Percentiles rank a stretch among this genome's conserved stretches.
These are phyloP conservation scores for Lycia hirtaria DNA, from an alignment of 2,888 invertebrate genomes.

Conservation along the genomic window DNA sequence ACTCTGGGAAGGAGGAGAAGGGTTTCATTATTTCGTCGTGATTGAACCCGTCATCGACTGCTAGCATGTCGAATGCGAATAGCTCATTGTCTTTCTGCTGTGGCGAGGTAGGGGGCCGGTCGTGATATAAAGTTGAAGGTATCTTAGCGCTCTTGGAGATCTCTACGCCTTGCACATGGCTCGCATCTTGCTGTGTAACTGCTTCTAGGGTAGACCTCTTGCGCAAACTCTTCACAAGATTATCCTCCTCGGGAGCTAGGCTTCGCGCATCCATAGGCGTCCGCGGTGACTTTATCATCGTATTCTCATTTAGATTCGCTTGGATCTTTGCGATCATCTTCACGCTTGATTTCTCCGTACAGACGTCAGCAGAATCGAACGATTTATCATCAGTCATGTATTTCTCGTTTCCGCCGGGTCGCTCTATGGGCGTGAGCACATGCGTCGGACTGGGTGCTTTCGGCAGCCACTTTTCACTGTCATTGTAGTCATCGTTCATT, in stretches of 20 bases:
- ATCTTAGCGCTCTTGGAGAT: slow-evolving; percentile 80
- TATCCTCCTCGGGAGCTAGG: slow-evolving; percentile 66
- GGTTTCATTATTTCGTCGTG: slow-evolving; percentile 88
- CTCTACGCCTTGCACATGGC: slow-evolving; percentile 76
- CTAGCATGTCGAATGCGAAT: slow-evolving; percentile 87
- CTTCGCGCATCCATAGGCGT: slow-evolving; percentile 81
- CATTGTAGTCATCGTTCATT: slow-evolving; percentile 60
- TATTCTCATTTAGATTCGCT: slow-evolving; percentile 79
- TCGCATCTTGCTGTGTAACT: slow-evolving; percentile 74
- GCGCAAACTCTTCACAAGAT: slow-evolving; percentile 59
- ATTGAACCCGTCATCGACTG: slow-evolving; percentile 88
- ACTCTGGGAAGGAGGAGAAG: slow-evolving; percentile 88
- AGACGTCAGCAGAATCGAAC: slow-evolving; percentile 64
- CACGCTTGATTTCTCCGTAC: slow-evolving; percentile 73
- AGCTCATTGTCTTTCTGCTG: slow-evolving; percentile 87
- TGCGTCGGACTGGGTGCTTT: slow-evolving; percentile 72
- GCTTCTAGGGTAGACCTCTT: slow-evolving; percentile 68
- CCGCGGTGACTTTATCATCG: slow-evolving; percentile 81
- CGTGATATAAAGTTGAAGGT: slow-evolving; percentile 76
- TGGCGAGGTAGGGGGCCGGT: slow-evolving; percentile 90
- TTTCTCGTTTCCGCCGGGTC: slow-evolving; percentile 73
- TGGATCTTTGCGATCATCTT: slow-evolving; percentile 82
- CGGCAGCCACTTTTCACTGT: slow-evolving; percentile 72
- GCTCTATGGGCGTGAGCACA: slow-evolving; percentile 74
- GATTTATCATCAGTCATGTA: slow-evolving; percentile 80